phyloP scores from a whole-genome alignment of 2,888 invertebrate species.

The Odontocerum albicorne region DNA sequence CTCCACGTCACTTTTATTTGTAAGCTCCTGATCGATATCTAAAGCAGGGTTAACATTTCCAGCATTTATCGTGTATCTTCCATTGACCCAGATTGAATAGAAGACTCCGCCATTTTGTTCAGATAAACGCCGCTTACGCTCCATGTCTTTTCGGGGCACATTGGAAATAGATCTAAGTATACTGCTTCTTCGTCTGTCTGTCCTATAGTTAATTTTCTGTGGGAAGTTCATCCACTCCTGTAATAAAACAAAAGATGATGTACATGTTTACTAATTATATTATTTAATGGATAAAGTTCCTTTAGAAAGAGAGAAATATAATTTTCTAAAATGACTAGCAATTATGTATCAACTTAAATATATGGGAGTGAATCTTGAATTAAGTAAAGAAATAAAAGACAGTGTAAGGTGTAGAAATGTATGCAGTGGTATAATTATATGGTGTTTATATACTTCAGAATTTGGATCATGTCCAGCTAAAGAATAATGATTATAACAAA shows the following conservation, averaged over 20 bases:
- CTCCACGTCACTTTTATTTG: conserved; percentile 1
- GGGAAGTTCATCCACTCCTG: conserved; percentile 50
- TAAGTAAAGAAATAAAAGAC: background rate
- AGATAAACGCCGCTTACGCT: conserved; percentile 51
- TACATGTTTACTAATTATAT: conserved; percentile 20
- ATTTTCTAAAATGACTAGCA: too few relatives aligned
- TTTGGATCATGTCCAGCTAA: too few relatives aligned
- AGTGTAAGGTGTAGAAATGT: too few relatives aligned
- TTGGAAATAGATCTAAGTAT: conserved; percentile 51
- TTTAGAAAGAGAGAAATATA: too few relatives aligned
- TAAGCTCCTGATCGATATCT: conserved; percentile 4
- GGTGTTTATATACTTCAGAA: too few relatives aligned
- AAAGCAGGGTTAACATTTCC: conserved; percentile 17
- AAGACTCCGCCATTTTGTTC: conserved; percentile 55
- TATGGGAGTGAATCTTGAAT: too few relatives aligned
- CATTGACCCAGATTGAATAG: conserved; percentile 44
- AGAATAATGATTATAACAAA: too few relatives aligned
- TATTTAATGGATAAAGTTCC: background rate
- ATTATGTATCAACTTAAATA: too few relatives aligned
- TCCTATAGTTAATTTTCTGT: conserved; percentile 44
- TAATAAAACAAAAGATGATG: conserved; percentile 22
- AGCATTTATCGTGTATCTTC: conserved; percentile 19
- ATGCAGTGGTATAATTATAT: too few relatives aligned
- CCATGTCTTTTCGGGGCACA: conserved; percentile 51
- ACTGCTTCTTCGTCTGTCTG: conserved; percentile 50